These are phyloP conservation scores for Threskiornis aethiopicus DNA, from an alignment of 2,797 vertebrate species.

Conservation along the genomic window DNA sequence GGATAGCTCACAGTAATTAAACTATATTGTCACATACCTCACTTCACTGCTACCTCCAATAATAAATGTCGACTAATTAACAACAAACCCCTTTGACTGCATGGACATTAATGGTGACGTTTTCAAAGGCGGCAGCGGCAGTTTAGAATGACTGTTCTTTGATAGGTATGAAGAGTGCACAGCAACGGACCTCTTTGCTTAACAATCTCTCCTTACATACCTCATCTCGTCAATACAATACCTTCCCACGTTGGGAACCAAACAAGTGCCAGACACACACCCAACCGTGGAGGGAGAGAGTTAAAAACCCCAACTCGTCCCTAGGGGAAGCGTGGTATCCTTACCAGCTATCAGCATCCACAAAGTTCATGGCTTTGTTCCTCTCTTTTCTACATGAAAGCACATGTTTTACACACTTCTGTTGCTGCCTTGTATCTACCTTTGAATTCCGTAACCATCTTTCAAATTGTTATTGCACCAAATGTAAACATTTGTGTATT, in stretches of 20 bases:
- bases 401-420: background rate
- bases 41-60: background rate
- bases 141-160: background rate
- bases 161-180: background rate
- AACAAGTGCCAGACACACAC: background rate
- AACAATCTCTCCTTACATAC: background rate
- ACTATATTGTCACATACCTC: background rate
- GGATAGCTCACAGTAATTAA: background rate
- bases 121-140: background rate
- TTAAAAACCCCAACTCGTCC: background rate
- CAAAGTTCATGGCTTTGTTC: background rate
- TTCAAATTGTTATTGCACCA: background rate
- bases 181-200: background rate
- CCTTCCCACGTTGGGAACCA: background rate
- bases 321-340: background rate
- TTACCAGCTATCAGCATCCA: background rate
- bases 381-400: background rate
- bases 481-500: background rate
- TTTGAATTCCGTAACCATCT: background rate
- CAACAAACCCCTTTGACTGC: background rate
- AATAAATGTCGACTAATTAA: background rate
- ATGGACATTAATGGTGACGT: background rate
- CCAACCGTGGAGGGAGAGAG: fast-evolving
- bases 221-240: background rate
- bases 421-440: background rate